These are phyloP conservation scores for Diabrotica undecimpunctata DNA, from an alignment of 1,140 invertebrate genomes.

Conservation along the genomic window DNA sequence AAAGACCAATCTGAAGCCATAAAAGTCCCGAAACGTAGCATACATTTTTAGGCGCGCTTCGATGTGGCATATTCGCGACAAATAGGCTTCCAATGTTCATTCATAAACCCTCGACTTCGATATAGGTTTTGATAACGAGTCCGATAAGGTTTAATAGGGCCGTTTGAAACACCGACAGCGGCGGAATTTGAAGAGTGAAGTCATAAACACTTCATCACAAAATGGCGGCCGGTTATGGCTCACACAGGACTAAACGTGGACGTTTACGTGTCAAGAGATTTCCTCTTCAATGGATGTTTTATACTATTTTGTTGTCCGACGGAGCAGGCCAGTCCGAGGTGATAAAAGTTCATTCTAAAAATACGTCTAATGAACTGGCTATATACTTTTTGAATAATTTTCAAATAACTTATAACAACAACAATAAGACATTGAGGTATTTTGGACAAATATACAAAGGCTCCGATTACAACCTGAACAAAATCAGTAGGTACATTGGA, in stretches of 20 bases:
- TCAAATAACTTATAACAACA: too few species aligned
- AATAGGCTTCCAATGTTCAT: neutral
- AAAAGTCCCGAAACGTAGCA: neutral
- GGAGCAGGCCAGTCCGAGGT: neutral
- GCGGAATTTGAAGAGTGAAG: neutral
- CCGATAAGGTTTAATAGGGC: neutral
- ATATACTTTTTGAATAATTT: too few species aligned
- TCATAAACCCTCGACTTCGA: neutral
- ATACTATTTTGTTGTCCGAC: neutral
- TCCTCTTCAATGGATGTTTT: neutral
- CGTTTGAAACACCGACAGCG: neutral
- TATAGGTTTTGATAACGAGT: slow-evolving; percentile 1
- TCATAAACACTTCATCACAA: slow-evolving; percentile 1
- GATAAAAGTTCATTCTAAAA: too few species aligned
- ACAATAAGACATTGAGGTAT: too few species aligned
- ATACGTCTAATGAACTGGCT: too few species aligned
- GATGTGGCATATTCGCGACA: neutral
- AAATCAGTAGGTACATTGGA: too few species aligned
- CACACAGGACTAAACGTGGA: neutral
- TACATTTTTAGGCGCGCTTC: neutral
- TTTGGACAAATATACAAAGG: too few species aligned
- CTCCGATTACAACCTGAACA: too few species aligned
- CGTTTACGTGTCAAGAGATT: neutral
- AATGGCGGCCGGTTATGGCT: neutral
- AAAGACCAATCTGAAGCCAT: neutral